Evolutionary conservation across 2,888 invertebrate genomes (phyloP).

Genomic region (Cenopis cana): DNA sequence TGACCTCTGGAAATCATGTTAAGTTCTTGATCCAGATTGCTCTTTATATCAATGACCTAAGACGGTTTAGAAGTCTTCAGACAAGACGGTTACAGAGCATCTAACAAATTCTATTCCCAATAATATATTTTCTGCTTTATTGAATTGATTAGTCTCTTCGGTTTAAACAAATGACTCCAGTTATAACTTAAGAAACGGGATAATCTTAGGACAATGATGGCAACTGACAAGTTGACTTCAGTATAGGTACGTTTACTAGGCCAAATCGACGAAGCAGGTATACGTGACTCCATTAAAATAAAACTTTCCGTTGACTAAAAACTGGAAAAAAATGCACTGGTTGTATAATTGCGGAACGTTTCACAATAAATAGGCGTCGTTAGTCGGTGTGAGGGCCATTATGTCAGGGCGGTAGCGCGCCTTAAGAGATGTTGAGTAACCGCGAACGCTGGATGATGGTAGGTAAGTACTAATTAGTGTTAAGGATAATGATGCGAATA

Average conservation of each 20-base stretch:
- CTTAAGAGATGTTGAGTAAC: conserved; percentile 41
- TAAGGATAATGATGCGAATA: conserved; percentile 29
- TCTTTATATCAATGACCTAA: too few relatives aligned
- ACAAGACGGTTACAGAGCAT: not conserved
- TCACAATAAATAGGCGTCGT: conserved; percentile 69
- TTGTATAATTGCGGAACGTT: conserved; percentile 49
- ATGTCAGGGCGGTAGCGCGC: conserved; percentile 52
- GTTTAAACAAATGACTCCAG: too few relatives aligned
- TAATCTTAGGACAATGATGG: too few relatives aligned
- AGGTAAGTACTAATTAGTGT: conserved; percentile 69
- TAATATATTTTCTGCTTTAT: not conserved
- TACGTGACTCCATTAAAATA: conserved; percentile 31
- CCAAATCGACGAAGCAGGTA: not conserved
- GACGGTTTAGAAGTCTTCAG: too few relatives aligned
- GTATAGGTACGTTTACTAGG: not conserved
- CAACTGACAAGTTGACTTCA: not conserved
- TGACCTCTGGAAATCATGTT: too few relatives aligned
- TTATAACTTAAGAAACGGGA: not conserved
- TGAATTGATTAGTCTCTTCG: not conserved
- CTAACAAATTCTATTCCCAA: not conserved
- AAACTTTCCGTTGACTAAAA: conserved; percentile 11
- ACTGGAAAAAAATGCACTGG: conserved; percentile 29
- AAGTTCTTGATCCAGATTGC: too few relatives aligned
- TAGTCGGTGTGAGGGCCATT: conserved; percentile 61
- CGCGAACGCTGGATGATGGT: conserved; percentile 44